These are phyloP conservation scores for Oegoconia quadripuncta DNA, from an alignment of 2,888 invertebrate genomes.

Conservation along the genomic window DNA sequence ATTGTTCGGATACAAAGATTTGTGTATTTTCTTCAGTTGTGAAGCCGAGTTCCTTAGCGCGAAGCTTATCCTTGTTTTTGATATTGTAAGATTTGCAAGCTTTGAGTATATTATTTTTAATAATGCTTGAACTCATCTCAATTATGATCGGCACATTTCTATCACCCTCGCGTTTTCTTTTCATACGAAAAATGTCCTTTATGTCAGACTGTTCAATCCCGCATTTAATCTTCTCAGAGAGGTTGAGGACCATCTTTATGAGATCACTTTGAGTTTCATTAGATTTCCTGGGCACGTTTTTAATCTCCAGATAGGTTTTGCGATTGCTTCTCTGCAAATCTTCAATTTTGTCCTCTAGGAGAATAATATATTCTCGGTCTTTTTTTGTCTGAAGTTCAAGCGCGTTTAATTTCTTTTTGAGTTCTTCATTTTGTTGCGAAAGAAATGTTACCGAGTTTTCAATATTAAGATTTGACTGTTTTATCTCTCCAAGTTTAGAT, in stretches of 20 bases:
- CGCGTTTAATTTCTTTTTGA: slow-evolving; percentile 9
- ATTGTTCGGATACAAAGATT: slow-evolving; percentile 12
- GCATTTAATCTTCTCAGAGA: slow-evolving; percentile 9
- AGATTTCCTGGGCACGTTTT: slow-evolving; percentile 10
- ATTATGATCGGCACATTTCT: slow-evolving; percentile 7
- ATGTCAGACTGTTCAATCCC: slow-evolving; percentile 8
- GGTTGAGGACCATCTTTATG: slow-evolving; percentile 9
- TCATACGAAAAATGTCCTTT: slow-evolving; percentile 10
- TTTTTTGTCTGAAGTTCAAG: slow-evolving; percentile 10
- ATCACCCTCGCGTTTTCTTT: background rate
- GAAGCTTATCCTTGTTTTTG: slow-evolving; percentile 12
- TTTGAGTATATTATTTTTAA: slow-evolving; percentile 10
- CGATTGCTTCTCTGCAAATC: slow-evolving; percentile 8
- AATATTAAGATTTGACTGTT: slow-evolving; percentile 10
- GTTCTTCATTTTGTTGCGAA: slow-evolving; percentile 13
- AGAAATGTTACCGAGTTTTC: slow-evolving; percentile 11
- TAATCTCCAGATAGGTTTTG: slow-evolving; percentile 14
- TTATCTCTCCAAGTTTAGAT: background rate
- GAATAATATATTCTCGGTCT: slow-evolving; percentile 10
- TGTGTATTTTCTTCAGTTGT: slow-evolving; percentile 11
- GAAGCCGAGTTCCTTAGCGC: slow-evolving; percentile 18
- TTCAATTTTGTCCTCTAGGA: slow-evolving; percentile 14
- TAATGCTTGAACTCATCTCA: slow-evolving; percentile 4
- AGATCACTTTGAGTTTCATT: slow-evolving; percentile 15
- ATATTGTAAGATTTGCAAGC: slow-evolving; percentile 14